Base-by-base conservation (phyloP, 1,140 invertebrate species). In the Drosophila auraria region DNA sequence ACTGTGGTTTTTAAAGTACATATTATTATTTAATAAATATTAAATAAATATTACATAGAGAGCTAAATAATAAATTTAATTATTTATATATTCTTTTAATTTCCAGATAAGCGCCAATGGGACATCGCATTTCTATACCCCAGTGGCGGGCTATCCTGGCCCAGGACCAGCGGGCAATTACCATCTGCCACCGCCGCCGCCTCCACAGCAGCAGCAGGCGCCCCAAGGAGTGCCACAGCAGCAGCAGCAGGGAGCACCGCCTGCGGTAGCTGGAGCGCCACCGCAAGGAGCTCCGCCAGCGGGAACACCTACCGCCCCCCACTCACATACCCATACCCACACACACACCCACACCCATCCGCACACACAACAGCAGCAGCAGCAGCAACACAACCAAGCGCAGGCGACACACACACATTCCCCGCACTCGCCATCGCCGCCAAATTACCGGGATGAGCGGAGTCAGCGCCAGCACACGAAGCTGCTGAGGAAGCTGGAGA, bases 391-490 rank as follows among this genome's bases (percentile, higher is more conserved):
- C 64, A 93, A 92, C 72, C 92, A 92, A 20, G 15, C 60, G 92
- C 30, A 49, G 53, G 54, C 74, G 58, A 33, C 64, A 56, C 79
- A 82, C 56, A 94, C 94, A 77, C 94, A 94, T 87, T 94, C 93
- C 77, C 94, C 87, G 60, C 92, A 91, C 74, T 91, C 92, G 44
- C 94, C 94, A 5, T 92, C 92, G 42, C 94, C 95, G 15, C 95
- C 95, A 15, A 92, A 90, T 61, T 95, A 95, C 89, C 96, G 97
- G 92, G 96, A 97, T 91, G 97, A 97, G 91, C 93, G 97, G 77
- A 95, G 95, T 23, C 95, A 96, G 78, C 94, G 96, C 44, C 96
- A 97, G 92, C 95, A 96, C 83, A 95, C 94, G 56, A 97, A 97
- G 92, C 93, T 97, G 53, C 95, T 96, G 83, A 95, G 95, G 81